Percentiles rank a stretch among this genome's conserved stretches.
Conservation (phyloP, 2,113 vertebrate species). For the Semnopithecus entellus region DNA sequence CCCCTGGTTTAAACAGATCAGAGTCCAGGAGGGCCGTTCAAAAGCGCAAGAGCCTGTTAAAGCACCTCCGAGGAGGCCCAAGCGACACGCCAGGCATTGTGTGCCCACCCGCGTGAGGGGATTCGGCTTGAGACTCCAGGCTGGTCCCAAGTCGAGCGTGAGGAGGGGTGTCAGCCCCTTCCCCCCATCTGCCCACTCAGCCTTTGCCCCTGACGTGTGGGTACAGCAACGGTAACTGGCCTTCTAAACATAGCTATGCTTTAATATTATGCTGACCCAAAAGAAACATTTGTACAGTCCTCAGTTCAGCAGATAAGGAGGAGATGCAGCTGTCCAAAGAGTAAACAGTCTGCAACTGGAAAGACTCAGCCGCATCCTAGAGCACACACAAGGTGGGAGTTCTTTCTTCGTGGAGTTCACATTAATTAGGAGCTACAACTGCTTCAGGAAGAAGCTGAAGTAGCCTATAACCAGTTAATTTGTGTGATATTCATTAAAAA, state of each 20-base stretch:
- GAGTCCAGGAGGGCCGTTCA: neutral
- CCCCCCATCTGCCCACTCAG: neutral
- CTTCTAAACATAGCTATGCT: neutral
- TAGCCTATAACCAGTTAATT: neutral
- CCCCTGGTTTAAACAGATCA: neutral
- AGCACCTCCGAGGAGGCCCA: constrained; percentile 5
- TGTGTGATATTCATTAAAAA: neutral
- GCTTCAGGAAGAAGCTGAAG: constrained; percentile 1
- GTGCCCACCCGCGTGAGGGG: constrained; percentile 4
- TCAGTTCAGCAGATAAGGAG: constrained; percentile 8
- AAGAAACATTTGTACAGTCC: constrained; percentile 34
- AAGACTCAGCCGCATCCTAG: neutral
- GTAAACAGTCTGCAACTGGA: constrained; percentile 40
- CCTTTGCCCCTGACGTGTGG: constrained; percentile 14
- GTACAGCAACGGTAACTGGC: neutral
- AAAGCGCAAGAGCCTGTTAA: neutral
- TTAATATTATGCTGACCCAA: neutral
- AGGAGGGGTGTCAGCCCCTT: neutral
- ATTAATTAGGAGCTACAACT: constrained; percentile 4
- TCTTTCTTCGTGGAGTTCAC: constrained; percentile 27
- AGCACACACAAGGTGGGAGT: neutral
- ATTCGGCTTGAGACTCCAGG: neutral
- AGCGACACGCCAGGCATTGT: neutral
- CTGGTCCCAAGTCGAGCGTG: neutral
- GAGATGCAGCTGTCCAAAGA: constrained; percentile 51